Evolutionary conservation across 2,888 invertebrate genomes (phyloP).

Genomic region (Phytoseiulus persimilis): DNA sequence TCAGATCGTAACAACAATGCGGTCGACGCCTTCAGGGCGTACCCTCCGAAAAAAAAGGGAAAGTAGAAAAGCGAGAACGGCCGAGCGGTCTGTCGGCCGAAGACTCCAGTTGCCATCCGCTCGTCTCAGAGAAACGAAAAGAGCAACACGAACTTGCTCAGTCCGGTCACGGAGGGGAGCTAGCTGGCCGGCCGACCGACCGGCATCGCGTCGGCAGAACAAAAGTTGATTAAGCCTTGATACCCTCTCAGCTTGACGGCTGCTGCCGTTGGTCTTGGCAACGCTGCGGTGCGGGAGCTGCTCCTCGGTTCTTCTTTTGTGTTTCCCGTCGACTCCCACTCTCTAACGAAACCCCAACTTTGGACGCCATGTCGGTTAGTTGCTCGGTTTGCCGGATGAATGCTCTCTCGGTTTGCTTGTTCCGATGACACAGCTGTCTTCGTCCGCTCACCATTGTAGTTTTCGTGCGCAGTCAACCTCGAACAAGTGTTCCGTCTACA

Average conservation of each 20-base stretch:
- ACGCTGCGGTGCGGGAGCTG: background rate
- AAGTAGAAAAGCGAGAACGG: background rate
- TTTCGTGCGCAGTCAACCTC: background rate
- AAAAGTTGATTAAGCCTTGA: slow-evolving; percentile 5
- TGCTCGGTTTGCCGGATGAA: background rate
- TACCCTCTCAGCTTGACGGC: background rate
- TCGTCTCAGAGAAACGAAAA: background rate
- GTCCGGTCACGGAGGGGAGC: background rate
- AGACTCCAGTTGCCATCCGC: background rate
- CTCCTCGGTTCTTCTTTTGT: background rate
- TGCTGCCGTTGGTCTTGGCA: background rate
- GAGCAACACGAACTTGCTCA: background rate
- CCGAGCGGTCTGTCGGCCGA: background rate
- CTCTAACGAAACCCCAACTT: background rate
- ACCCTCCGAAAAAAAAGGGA: background rate
- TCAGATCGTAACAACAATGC: no score
- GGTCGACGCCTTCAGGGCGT: no score
- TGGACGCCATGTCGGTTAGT: background rate
- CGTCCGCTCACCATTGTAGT: background rate
- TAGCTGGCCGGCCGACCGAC: background rate
- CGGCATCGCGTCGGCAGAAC: background rate
- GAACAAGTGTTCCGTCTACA: background rate
- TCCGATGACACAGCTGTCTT: background rate
- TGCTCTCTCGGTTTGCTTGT: background rate
- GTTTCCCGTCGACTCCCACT: background rate